Evolutionary conservation across 37 sponge, comb jelly and placozoan genomes (phyloP), one percentile per base, ranked within the genome.

Genomic region (Crambe crambe): DNA sequence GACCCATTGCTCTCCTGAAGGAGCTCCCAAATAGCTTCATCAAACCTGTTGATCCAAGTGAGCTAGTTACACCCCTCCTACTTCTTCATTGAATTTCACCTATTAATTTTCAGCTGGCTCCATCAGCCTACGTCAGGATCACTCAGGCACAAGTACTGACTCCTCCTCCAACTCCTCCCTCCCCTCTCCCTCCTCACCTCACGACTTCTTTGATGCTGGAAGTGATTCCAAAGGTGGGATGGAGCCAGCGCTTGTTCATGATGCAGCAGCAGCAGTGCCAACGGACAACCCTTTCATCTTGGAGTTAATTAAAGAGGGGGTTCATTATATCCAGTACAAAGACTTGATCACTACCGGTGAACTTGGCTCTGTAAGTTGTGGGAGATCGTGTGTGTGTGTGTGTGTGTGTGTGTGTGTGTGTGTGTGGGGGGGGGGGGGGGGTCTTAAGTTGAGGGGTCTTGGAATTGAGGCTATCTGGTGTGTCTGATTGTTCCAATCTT

Each of bases 361-460:
- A 17, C 80, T 80, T 37, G 80, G 80, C 26, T 37, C 36, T 29
- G 80, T 80, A 44, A 32, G 80, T 70, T n/a, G n/a, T n/a, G n/a
- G n/a, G n/a, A n/a, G n/a, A n/a, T n/a, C n/a, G n/a, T n/a, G n/a
- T n/a, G n/a, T n/a, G n/a, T n/a, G n/a, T n/a, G n/a, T n/a, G n/a
- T n/a, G n/a, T n/a, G n/a, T n/a, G n/a, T n/a, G n/a, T n/a, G n/a
- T n/a, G n/a, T n/a, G n/a, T n/a, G n/a, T n/a, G n/a, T n/a, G n/a
- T n/a, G n/a, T n/a, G n/a, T n/a, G n/a, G n/a, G n/a, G n/a, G n/a
- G n/a, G n/a, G n/a, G n/a, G n/a, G n/a, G n/a, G n/a, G n/a, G n/a
- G n/a, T n/a, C n/a, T n/a, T n/a, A n/a, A n/a, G n/a, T n/a, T n/a
- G n/a, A n/a, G n/a, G n/a, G n/a, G n/a, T n/a, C n/a, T n/a, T n/a